phyloP scores from a whole-genome alignment of 37 sponge, comb jelly and placozoan species.

The Ianthella basta region DNA sequence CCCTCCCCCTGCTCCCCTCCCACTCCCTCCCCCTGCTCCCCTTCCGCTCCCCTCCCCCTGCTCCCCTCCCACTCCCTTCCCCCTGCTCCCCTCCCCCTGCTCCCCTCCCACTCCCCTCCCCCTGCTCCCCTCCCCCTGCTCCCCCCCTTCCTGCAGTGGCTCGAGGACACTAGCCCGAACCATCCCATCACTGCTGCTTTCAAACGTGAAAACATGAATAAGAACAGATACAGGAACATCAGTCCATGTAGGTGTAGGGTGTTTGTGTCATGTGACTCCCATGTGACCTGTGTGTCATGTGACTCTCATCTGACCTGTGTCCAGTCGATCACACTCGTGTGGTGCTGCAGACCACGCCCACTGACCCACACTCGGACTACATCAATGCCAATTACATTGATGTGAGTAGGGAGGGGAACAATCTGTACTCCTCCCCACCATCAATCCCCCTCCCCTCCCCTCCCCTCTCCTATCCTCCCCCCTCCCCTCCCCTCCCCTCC shows the following conservation, averaged over 20 bases:
- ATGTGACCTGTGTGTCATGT: too few relatives aligned
- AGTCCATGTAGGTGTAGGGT: constrained; percentile 14
- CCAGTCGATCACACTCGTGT: constrained; percentile 42
- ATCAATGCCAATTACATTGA: constrained; percentile 51
- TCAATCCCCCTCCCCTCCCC: too few relatives aligned
- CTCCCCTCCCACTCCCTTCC: constrained; percentile 5
- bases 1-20: too few relatives aligned
- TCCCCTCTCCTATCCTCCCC: neutral
- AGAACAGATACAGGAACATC: constrained; percentile 34
- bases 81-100: constrained; percentile 21
- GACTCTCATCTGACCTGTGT: too few relatives aligned
- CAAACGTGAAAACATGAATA: neutral
- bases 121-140: neutral
- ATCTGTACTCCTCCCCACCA: too few relatives aligned
- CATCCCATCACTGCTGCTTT: constrained; percentile 11
- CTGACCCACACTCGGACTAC: constrained; percentile 24
- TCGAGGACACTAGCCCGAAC: constrained; percentile 8
- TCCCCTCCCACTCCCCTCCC: neutral
- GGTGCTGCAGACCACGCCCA: constrained; percentile 5
- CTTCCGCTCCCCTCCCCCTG: neutral
- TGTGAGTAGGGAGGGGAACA: neutral
- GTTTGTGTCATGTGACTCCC: too few relatives aligned
- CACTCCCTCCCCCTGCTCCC: neutral
- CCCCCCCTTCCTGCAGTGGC: neutral
- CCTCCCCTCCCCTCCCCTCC: too few relatives aligned